Evolutionary conservation across 2,797 vertebrate genomes (phyloP), one percentile per base, ranked within the genome.

Genomic region (Sylvia borin): DNA sequence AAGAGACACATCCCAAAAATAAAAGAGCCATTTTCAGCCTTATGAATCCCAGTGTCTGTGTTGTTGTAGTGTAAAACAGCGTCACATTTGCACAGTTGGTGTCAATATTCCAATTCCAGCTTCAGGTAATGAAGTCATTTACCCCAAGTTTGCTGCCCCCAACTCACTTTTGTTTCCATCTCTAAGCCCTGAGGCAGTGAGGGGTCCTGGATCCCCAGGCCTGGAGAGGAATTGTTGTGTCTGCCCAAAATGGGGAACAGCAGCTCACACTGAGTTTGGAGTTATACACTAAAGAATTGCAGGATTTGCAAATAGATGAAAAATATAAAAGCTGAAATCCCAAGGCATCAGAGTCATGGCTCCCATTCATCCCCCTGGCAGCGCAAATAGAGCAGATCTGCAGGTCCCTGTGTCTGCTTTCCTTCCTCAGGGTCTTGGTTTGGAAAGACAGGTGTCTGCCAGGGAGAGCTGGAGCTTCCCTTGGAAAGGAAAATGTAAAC

Each of bases 251-350:
- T 20, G 50, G 32, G 40, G 1, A 0, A 65, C 60, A 65, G 50
- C 50, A 78, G 50, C 61, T 54, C 13, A 0, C 40, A 16, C 61
- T 55, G 50, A 5, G 50, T 20, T 78, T 0, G 1, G 40, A 54
- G n/a, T 26, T 7, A 6, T 0, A 0, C 6, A 31, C 40, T 54
- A 2, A 65, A 32, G 21, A 65, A 1, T 32, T 43, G 38, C 74
- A 43, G 38, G 12, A 1, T n/a, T 24, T 3, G 22, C 16, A 64
- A 29, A 25, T 3, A 4, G 0, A 12, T 16, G 8, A 7, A 65
- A 45, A 32, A 38, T 7, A 11, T 0, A 45, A 32, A 36, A 55
- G 8, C 27, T 78, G 0, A 25, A 31, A 13, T 20, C 32, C 20
- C 11, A 7, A 36, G 16, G 60, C 40, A 54, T 20, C 60, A 45